A percentile compares a stretch with the other conserved stretches of the same genome.
Evolutionary conservation across 2,113 vertebrate species (phyloP).

Genomic region (Cottus gobio): DNA sequence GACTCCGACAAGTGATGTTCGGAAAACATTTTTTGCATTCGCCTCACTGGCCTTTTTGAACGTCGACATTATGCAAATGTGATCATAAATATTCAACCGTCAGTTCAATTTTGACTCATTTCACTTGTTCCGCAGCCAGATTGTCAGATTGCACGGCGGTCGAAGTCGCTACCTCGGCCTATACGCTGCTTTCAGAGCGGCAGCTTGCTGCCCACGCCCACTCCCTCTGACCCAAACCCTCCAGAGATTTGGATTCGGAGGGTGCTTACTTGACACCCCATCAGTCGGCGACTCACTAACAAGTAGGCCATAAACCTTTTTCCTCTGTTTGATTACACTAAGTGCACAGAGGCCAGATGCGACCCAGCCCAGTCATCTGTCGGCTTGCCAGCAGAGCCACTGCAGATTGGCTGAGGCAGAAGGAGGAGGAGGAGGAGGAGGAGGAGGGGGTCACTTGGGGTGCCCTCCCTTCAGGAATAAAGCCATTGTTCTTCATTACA

Average conservation of each 20-base stretch:
- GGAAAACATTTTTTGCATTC: constrained; percentile 43
- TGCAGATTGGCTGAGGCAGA: constrained; percentile 35
- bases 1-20: constrained; percentile 26
- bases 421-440: constrained; percentile 2
- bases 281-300: constrained; percentile 76
- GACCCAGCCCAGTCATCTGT: constrained; percentile 75
- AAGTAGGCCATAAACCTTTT: constrained; percentile 77
- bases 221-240: constrained; percentile 30
- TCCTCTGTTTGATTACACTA: constrained; percentile 80
- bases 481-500: constrained; percentile 78
- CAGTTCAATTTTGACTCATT: constrained; percentile 42
- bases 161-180: constrained; percentile 20
- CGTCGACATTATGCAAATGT: constrained; percentile 48
- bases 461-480: constrained; percentile 64
- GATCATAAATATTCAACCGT: constrained; percentile 55
- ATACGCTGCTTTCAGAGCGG: constrained; percentile 34
- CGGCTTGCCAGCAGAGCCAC: constrained; percentile 50
- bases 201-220: constrained; percentile 67
- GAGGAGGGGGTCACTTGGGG: constrained; percentile 34
- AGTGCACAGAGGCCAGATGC: constrained; percentile 81
- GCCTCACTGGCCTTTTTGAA: constrained; percentile 35
- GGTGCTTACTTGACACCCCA: constrained; percentile 76
- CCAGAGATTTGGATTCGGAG: constrained; percentile 63
- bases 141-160: constrained; percentile 16
- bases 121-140: constrained; percentile 33